Conservation (phyloP, 1,140 invertebrate genomes). For the Drosophila pachea region DNA sequence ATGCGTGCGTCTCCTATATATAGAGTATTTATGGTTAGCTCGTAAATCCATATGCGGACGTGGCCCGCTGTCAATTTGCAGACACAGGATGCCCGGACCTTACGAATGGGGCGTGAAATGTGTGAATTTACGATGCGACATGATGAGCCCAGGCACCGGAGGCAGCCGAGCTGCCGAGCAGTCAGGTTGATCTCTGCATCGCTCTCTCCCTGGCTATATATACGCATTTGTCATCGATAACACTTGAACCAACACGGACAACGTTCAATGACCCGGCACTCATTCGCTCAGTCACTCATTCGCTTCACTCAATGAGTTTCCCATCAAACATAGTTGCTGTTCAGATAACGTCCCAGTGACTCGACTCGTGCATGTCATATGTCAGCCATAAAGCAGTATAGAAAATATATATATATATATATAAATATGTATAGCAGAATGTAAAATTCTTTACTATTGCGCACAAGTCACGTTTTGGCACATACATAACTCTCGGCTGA, state of each 20-base stretch:
- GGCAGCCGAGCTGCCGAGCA: no score
- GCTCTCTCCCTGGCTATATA: neutral
- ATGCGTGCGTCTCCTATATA: constrained; percentile 28
- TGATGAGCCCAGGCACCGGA: constrained; percentile 22
- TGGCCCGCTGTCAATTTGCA: constrained; percentile 66
- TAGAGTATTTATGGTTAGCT: constrained; percentile 55
- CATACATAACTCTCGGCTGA: constrained; percentile 52
- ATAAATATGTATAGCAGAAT: constrained; percentile 7
- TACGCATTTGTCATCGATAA: constrained; percentile 27
- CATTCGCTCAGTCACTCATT: constrained; percentile 12
- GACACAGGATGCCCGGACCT: constrained; percentile 53
- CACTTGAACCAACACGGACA: constrained; percentile 38
- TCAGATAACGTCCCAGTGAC: constrained; percentile 28
- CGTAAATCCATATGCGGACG: constrained; percentile 67
- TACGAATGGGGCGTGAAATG: constrained; percentile 68
- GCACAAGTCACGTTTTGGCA: constrained; percentile 61
- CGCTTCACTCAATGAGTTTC: constrained; percentile 23
- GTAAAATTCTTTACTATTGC: constrained; percentile 13
- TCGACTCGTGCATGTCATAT: constrained; percentile 22
- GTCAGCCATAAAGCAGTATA: constrained; percentile 3
- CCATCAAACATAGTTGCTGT: constrained; percentile 29
- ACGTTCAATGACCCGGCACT: constrained; percentile 64
- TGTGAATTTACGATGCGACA: constrained; percentile 66
- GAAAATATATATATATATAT: neutral
- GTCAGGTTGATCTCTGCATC: constrained; percentile 41